Percentiles rank a stretch among this genome's conserved stretches.
phyloP scores from a whole-genome alignment of 2,888 invertebrate genomes.

The Microctonus brassicae region DNA sequence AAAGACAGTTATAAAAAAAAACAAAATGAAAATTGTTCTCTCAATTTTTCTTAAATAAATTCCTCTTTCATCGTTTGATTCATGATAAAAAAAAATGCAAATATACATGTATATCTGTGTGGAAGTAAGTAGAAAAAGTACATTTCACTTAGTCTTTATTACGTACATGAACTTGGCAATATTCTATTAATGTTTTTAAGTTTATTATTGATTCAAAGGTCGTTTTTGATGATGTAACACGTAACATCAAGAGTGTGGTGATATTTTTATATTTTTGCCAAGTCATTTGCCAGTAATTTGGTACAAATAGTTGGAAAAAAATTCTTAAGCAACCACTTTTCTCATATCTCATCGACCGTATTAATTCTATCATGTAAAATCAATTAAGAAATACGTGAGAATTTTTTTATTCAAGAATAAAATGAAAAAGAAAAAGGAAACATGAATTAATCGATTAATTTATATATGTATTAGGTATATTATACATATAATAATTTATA shows the following conservation, averaged over 20 bases:
- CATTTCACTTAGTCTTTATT: background rate
- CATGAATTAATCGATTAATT: too few relatives aligned
- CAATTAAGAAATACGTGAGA: slow-evolving; percentile 40
- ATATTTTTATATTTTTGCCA: slow-evolving; percentile 52
- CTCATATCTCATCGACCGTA: slow-evolving; percentile 37
- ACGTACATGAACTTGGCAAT: background rate
- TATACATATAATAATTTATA: too few relatives aligned
- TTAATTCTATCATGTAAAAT: slow-evolving; percentile 41
- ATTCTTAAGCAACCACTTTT: too few relatives aligned
- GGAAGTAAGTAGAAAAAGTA: slow-evolving; percentile 4
- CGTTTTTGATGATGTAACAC: slow-evolving; percentile 38
- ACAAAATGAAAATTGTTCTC: background rate
- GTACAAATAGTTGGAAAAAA: background rate
- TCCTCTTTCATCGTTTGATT: slow-evolving; percentile 7
- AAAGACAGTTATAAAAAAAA: too few relatives aligned
- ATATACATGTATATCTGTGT: slow-evolving; percentile 46
- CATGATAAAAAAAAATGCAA: slow-evolving; percentile 30
- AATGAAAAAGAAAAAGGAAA: too few relatives aligned
- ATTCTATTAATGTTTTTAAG: slow-evolving; percentile 36
- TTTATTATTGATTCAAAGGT: slow-evolving; percentile 58
- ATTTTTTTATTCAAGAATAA: too few relatives aligned
- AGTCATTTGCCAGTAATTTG: slow-evolving; percentile 63
- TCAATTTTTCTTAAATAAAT: background rate
- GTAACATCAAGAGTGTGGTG: slow-evolving; percentile 41
- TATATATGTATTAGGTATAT: too few relatives aligned